phyloP scores from a whole-genome alignment of 1,140 invertebrate species.

The Magallana angulata region DNA sequence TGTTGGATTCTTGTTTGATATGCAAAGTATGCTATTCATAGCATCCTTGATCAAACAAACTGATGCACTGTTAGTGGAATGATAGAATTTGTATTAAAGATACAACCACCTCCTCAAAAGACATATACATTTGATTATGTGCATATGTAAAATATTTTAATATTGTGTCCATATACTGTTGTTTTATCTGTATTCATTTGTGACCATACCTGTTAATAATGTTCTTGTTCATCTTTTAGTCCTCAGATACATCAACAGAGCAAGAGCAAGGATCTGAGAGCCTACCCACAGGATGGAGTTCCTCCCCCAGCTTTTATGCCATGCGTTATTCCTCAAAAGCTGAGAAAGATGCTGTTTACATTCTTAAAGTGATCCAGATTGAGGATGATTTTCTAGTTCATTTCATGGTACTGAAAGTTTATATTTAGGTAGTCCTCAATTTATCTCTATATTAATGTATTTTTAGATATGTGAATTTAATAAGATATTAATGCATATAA shows the following conservation, averaged over 20 bases:
- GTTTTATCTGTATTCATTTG: too few relatives aligned
- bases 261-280: conserved; percentile 47
- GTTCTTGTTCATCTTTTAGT: not conserved
- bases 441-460: not conserved
- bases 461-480: too few relatives aligned
- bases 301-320: conserved; percentile 47
- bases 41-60: too few relatives aligned
- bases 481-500: not conserved
- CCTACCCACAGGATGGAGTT: conserved; percentile 55
- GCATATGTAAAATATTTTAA: too few relatives aligned
- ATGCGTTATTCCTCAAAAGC: conserved; percentile 46
- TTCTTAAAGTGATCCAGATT: conserved; percentile 58
- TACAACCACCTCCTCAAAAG: too few relatives aligned
- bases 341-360: conserved; percentile 23
- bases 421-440: not conserved
- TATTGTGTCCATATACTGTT: too few relatives aligned
- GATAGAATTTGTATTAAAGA: too few relatives aligned
- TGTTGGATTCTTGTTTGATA: too few relatives aligned
- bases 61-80: too few relatives aligned
- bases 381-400: conserved; percentile 53
- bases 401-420: conserved; percentile 48
- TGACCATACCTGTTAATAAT: too few relatives aligned
- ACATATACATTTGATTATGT: too few relatives aligned
- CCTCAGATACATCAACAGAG: conserved; percentile 5
- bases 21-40: too few relatives aligned